Evolutionary conservation across 1,140 invertebrate species (phyloP).

Genomic region (Mamestra configurata): DNA sequence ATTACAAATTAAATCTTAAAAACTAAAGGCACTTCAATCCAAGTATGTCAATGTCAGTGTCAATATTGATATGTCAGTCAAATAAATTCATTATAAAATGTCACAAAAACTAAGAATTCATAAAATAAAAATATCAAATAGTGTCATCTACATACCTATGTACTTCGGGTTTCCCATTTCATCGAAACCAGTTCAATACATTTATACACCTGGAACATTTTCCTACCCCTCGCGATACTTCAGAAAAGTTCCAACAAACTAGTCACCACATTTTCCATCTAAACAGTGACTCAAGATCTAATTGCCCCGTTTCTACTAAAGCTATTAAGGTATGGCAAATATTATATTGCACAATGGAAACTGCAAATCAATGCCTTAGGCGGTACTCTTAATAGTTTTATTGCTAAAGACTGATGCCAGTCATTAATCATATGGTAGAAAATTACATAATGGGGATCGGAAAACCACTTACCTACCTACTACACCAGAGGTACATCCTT

Average conservation of each 20-base stretch:
- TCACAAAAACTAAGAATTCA: too few relatives aligned
- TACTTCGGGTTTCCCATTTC: too few relatives aligned
- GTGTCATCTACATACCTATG: too few relatives aligned
- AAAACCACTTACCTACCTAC: constrained; percentile 39
- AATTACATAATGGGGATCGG: constrained; percentile 15
- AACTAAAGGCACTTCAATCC: too few relatives aligned
- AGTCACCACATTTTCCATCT: constrained; percentile 18
- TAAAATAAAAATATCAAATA: too few relatives aligned
- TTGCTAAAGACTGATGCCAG: neutral
- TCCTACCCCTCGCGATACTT: neutral
- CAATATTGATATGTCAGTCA: too few relatives aligned
- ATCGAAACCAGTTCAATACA: neutral
- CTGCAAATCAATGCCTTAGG: neutral
- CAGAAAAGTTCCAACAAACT: neutral
- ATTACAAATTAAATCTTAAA: too few relatives aligned
- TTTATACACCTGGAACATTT: neutral
- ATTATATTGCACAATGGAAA: constrained; percentile 37
- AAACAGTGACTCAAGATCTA: constrained; percentile 18
- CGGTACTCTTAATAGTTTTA: neutral
- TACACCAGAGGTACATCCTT: neutral
- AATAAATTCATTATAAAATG: too few relatives aligned
- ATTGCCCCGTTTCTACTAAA: constrained; percentile 7
- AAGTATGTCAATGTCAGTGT: too few relatives aligned
- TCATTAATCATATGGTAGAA: constrained; percentile 13
- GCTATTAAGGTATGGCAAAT: constrained; percentile 18